These are phyloP conservation scores for Diplazon laetatorius DNA, from an alignment of 2,888 invertebrate genomes.

Conservation along the genomic window DNA sequence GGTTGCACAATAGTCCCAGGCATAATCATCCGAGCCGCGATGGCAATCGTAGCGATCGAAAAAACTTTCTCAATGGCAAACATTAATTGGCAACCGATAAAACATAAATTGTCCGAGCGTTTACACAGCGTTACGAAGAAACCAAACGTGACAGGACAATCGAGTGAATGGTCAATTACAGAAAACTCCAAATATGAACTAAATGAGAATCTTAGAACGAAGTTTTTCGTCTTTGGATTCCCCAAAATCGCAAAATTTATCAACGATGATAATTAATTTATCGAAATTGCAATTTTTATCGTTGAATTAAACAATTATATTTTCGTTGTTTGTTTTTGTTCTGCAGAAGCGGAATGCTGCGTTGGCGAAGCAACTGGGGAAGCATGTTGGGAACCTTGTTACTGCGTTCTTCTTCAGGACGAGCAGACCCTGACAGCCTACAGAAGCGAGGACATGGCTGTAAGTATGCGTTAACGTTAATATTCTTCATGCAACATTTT, in stretches of 20 bases:
- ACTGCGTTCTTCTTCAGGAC: constrained; percentile 90
- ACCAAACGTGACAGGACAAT: constrained; percentile 49
- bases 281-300: constrained; percentile 27
- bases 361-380: constrained; percentile 84
- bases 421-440: constrained; percentile 90
- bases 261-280: too few species aligned
- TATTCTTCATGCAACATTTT: neutral
- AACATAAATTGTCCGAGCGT: constrained; percentile 14
- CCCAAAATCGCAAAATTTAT: too few species aligned
- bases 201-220: constrained; percentile 18
- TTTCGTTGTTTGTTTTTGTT: constrained; percentile 42
- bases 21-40: constrained; percentile 41
- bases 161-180: constrained; percentile 40
- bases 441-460: constrained; percentile 91
- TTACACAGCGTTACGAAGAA: constrained; percentile 30
- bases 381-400: constrained; percentile 90
- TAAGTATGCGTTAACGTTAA: constrained; percentile 83
- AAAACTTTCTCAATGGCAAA: constrained; percentile 27
- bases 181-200: constrained; percentile 40
- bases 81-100: constrained; percentile 27
- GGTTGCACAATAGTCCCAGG: constrained; percentile 45
- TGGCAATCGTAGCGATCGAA: constrained; percentile 41
- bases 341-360: constrained; percentile 83
- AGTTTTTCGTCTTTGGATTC: too few species aligned
- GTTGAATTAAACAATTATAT: too few species aligned